Evolutionary conservation across 2,888 invertebrate genomes (phyloP).

Genomic region (Chloroclysta siterata): DNA sequence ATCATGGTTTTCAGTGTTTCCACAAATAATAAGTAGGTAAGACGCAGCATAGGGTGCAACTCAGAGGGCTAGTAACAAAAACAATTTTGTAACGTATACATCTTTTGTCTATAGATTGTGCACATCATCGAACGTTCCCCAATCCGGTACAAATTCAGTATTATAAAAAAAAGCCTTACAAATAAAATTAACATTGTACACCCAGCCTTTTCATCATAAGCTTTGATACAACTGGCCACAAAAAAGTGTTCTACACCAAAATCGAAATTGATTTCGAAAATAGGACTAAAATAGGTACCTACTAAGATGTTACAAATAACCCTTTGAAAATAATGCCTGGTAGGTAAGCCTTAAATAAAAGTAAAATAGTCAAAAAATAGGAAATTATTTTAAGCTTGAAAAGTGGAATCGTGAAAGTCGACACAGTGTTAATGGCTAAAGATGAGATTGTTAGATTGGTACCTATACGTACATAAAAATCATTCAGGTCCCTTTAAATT

Average conservation of each 20-base stretch:
- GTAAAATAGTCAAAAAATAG: constrained; percentile 75
- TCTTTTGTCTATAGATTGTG: too few species aligned
- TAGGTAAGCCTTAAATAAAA: constrained; percentile 63
- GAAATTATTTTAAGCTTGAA: constrained; percentile 63
- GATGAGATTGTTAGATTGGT: constrained; percentile 83
- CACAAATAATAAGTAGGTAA: too few species aligned
- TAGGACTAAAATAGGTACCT: constrained; percentile 40
- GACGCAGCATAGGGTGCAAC: too few species aligned
- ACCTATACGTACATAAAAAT: constrained; percentile 78
- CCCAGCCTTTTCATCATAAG: constrained; percentile 72
- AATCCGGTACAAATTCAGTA: constrained; percentile 22
- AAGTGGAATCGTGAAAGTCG: constrained; percentile 47
- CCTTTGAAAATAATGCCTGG: constrained; percentile 56
- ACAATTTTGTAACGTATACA: too few species aligned
- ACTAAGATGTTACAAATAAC: constrained; percentile 39
- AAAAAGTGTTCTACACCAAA: constrained; percentile 67
- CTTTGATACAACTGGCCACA: constrained; percentile 82
- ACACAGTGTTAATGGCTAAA: constrained; percentile 72
- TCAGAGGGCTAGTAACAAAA: too few species aligned
- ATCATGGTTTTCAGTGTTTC: too few species aligned
- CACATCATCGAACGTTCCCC: constrained; percentile 13
- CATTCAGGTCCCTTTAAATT: constrained; percentile 84
- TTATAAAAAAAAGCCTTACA: constrained; percentile 52
- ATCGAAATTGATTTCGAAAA: constrained; percentile 64
- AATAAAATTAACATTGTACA: constrained; percentile 57